Evolutionary conservation across 2,888 invertebrate genomes (phyloP).

Genomic region (Oxyteleia sp.): DNA sequence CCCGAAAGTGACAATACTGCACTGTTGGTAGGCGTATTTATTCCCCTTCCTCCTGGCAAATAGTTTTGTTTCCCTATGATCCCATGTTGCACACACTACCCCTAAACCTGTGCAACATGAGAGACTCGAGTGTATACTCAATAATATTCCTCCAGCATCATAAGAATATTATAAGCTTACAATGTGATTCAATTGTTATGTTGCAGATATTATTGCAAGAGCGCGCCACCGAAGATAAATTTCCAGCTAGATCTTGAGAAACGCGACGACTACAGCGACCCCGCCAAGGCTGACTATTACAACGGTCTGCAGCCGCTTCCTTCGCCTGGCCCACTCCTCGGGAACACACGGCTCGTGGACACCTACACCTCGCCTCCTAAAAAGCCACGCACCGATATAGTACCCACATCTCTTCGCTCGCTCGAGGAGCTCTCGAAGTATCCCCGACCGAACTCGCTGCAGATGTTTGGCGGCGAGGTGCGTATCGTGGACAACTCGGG

Average conservation of each 20-base stretch:
- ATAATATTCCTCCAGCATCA: no score
- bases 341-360: slow-evolving; percentile 94
- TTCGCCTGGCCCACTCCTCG: slow-evolving; percentile 94
- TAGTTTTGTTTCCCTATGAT: no score
- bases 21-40: no score
- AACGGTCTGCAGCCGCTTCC: slow-evolving; percentile 89
- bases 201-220: slow-evolving; percentile 91
- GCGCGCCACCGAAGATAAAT: slow-evolving; percentile 84
- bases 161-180: no score
- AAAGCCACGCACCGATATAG: slow-evolving; percentile 87
- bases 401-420: slow-evolving; percentile 88
- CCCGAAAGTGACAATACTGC: no score
- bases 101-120: no score
- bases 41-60: no score
- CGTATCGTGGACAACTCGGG: slow-evolving; percentile 92
- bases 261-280: slow-evolving; percentile 77
- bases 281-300: slow-evolving; percentile 81
- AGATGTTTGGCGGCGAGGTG: slow-evolving; percentile 94
- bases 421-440: slow-evolving; percentile 89
- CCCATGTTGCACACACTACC: no score
- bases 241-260: slow-evolving; percentile 82
- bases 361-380: slow-evolving; percentile 89
- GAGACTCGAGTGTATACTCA: no score
- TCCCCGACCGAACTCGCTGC: slow-evolving; percentile 89
- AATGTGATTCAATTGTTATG: no score